Conservation (phyloP, 2,113 vertebrate genomes). For the Anas platyrhynchos region DNA sequence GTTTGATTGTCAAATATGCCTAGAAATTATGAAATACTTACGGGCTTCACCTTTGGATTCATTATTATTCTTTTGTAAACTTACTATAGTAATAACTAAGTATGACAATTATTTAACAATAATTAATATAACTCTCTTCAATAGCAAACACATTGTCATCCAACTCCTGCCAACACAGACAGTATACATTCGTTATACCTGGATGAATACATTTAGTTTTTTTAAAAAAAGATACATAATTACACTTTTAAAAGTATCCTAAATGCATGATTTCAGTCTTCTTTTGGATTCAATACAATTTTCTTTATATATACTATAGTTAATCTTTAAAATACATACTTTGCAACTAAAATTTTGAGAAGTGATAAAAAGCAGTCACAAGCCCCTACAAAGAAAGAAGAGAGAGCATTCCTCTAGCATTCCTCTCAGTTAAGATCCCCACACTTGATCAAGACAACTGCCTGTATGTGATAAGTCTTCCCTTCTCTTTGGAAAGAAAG, state of each 20-base stretch:
- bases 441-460: neutral
- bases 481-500: neutral
- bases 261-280: neutral
- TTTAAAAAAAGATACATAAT: neutral
- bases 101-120: neutral
- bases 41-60: neutral
- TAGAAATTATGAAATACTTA: neutral
- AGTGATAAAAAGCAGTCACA: neutral
- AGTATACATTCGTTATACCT: neutral
- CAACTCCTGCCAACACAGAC: neutral
- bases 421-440: neutral
- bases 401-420: neutral
- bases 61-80: neutral
- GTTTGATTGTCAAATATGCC: neutral
- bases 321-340: neutral
- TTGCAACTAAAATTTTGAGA: neutral
- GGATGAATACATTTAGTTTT: neutral
- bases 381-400: neutral
- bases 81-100: neutral
- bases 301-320: neutral
- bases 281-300: neutral
- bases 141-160: neutral
- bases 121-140: constrained; percentile 6
- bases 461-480: neutral
- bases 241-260: neutral